phyloP scores from a whole-genome alignment of 2,888 invertebrate genomes.

The Drosophila cognata region DNA sequence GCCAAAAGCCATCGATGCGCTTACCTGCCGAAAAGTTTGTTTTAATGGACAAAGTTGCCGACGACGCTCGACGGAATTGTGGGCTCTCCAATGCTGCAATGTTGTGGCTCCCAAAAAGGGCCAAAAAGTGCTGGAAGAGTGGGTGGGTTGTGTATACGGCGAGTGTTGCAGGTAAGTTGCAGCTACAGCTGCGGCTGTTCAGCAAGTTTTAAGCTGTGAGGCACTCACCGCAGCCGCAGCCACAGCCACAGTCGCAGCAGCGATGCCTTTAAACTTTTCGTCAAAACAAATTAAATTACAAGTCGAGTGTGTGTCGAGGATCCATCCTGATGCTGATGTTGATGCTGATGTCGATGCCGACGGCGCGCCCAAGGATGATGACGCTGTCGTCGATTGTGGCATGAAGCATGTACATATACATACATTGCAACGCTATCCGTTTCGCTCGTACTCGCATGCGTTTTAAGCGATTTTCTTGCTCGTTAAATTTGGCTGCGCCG shows the following conservation, averaged over 20 bases:
- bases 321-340: constrained; percentile 14
- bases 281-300: constrained; percentile 73
- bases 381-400: constrained; percentile 31
- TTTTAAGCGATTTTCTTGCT: constrained; percentile 70
- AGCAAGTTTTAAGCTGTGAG: constrained; percentile 47
- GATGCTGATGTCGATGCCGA: constrained; percentile 11
- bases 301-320: constrained; percentile 46
- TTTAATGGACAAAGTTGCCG: constrained; percentile 76
- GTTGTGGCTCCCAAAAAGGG: constrained; percentile 11
- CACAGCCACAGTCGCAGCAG: neutral
- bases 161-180: neutral
- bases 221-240: constrained; percentile 8
- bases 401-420: constrained; percentile 26
- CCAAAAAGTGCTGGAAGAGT: neutral
- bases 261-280: constrained; percentile 51
- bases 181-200: constrained; percentile 22
- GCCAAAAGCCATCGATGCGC: constrained; percentile 73
- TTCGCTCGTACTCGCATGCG: neutral
- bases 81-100: constrained; percentile 34
- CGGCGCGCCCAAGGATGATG: neutral
- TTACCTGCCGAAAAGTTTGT: constrained; percentile 76
- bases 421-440: constrained; percentile 2
- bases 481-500: constrained; percentile 67
- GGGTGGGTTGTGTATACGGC: neutral
- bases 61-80: constrained; percentile 62